Conservation (phyloP, 2,797 vertebrate genomes). For the Syngnathus acus region DNA sequence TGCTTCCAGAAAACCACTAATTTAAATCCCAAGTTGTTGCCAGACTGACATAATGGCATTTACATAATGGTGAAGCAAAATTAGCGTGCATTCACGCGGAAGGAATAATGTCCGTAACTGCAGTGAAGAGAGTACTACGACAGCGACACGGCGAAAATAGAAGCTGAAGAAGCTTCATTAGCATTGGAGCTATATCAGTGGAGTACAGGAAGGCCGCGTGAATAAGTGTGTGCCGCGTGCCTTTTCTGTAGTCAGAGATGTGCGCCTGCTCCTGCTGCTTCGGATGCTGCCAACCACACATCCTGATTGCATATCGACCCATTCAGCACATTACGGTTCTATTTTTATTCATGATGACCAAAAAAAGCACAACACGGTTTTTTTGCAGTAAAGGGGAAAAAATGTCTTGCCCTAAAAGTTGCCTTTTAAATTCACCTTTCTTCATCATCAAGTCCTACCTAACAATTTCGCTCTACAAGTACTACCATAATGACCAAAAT, state of each 20-base stretch:
- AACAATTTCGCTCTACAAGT: background rate
- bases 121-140: conserved; percentile 10
- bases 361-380: background rate
- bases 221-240: conserved; percentile 6
- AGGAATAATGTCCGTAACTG: conserved; percentile 15
- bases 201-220: conserved; percentile 11
- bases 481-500: background rate
- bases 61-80: background rate
- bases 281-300: conserved; percentile 22
- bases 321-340: background rate
- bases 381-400: background rate
- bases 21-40: conserved; percentile 11
- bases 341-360: background rate
- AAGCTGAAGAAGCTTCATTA: conserved; percentile 31
- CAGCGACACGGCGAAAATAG: conserved; percentile 21
- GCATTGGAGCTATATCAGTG: conserved; percentile 14
- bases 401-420: background rate
- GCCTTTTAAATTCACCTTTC: background rate
- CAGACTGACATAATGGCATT: conserved; percentile 18
- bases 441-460: background rate
- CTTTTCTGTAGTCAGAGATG: conserved; percentile 13
- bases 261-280: conserved; percentile 4
- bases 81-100: background rate
- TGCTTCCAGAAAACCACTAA: background rate
- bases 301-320: conserved; percentile 8